These are phyloP conservation scores for Clanis bilineata DNA, from an alignment of 2,888 invertebrate genomes.

Conservation along the genomic window DNA sequence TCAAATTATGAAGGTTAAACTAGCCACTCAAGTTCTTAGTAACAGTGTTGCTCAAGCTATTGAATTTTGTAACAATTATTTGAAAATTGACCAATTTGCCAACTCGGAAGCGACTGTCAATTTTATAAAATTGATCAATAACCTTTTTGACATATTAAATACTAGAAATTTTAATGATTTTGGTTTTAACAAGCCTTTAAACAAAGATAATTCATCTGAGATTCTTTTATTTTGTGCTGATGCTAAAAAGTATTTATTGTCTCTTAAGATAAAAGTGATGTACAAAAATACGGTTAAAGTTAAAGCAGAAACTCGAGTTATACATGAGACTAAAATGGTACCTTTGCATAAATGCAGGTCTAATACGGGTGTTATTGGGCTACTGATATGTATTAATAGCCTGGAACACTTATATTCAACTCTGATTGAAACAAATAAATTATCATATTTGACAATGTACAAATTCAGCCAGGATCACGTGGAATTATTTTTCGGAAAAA, in stretches of 20 bases:
- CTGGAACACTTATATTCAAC: slow-evolving; percentile 14
- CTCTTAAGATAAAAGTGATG: not conserved
- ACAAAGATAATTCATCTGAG: not conserved
- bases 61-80: slow-evolving; percentile 7
- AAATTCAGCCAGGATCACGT: slow-evolving; percentile 19
- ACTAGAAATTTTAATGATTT: not conserved
- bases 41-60: slow-evolving; percentile 14
- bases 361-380: slow-evolving; percentile 9
- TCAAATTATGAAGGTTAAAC: slow-evolving; percentile 17
- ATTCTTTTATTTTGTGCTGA: not conserved
- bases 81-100: not conserved
- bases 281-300: not conserved
- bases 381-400: slow-evolving; percentile 6
- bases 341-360: not conserved
- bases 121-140: slow-evolving; percentile 19
- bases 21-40: slow-evolving; percentile 17
- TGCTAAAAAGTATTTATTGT: not conserved
- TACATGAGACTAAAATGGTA: not conserved
- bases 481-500: slow-evolving; percentile 21
- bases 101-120: slow-evolving; percentile 6
- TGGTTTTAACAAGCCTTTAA: not conserved
- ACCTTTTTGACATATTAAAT: slow-evolving; percentile 3
- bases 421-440: slow-evolving; percentile 16
- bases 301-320: not conserved
- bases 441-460: slow-evolving; percentile 5